Base-by-base conservation (phyloP, 2,888 invertebrate genomes). In the Endotricha flammealis region DNA sequence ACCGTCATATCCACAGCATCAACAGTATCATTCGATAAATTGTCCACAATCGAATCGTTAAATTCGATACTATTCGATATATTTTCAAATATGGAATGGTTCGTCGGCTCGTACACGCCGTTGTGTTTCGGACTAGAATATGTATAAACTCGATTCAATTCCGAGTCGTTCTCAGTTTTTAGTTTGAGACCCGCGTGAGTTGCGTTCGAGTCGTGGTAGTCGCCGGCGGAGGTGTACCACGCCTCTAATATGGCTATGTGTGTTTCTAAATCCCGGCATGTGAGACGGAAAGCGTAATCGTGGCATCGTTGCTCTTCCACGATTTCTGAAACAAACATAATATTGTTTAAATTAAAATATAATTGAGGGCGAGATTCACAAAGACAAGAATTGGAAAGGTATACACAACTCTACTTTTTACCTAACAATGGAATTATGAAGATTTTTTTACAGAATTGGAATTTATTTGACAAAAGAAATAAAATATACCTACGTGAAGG, bases 191-290 rank as follows among this genome's bases (percentile, higher is more conserved):
- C 64, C 46, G 55, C 55, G 47, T 36, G 57, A 17, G 68, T 61
- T 29, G 54, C 54, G 58, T 70, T 75, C 13, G 50, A 40, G 74
- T 52, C 45, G 48, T 63, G 58, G 80, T 73, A 71, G 42, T 82
- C 65, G 31, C 75, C 70, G 37, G 53, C 29, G 27, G 82, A 60
- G 39, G 85, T 83, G 65, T 90, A 91, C 71, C 88, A 88, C n/a
- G 89, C 90, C 54, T 90, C 90, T 50, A 91, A 67, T 20, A 91
- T 81, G 23, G 90, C 91, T 41, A 91, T 88, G 60, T 90, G 89
- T 2, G 90, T 87, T 65, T 89, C 89, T 45, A 91, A 66, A 42
- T 89, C 88, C 16, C 90, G 88, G 53, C 91, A 91, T 3, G 90
- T 91, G 29, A 91, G 72, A 12, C 89, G 83, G 56, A 91, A 87